phyloP scores from a whole-genome alignment of 2,888 invertebrate species.

The Lamellibrachia satsuma region DNA sequence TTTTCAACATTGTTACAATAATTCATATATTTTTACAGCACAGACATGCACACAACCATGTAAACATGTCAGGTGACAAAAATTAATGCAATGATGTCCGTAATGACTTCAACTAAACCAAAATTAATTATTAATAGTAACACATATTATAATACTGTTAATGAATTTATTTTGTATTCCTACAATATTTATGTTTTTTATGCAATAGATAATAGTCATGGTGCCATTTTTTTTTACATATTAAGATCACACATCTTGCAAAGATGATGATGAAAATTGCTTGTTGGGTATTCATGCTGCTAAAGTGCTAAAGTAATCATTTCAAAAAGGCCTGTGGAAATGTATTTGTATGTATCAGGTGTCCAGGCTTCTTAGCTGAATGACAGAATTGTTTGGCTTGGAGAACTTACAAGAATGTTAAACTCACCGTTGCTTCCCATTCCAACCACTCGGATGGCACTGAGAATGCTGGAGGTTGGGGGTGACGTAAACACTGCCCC shows the following conservation, averaged over 20 bases:
- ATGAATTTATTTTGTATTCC: too few relatives aligned
- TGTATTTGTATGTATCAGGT: not conserved
- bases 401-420: not conserved
- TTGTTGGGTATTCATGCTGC: not conserved
- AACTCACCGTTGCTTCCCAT: slow-evolving; percentile 49
- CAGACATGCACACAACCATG: too few relatives aligned
- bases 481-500: slow-evolving; percentile 84
- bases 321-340: not conserved
- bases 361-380: not conserved
- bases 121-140: too few relatives aligned
- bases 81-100: too few relatives aligned
- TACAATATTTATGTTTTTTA: not conserved
- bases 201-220: not conserved
- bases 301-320: not conserved
- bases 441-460: slow-evolving; percentile 73
- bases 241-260: not conserved
- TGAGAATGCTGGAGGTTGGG: slow-evolving; percentile 75
- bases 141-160: too few relatives aligned
- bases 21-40: too few relatives aligned
- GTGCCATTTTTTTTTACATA: not conserved
- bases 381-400: not conserved
- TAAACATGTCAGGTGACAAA: too few relatives aligned
- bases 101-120: too few relatives aligned
- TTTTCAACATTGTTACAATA: too few relatives aligned
- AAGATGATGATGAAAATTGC: not conserved